Conservation (phyloP, 2,797 vertebrate genomes). For the Ateles fusciceps region DNA sequence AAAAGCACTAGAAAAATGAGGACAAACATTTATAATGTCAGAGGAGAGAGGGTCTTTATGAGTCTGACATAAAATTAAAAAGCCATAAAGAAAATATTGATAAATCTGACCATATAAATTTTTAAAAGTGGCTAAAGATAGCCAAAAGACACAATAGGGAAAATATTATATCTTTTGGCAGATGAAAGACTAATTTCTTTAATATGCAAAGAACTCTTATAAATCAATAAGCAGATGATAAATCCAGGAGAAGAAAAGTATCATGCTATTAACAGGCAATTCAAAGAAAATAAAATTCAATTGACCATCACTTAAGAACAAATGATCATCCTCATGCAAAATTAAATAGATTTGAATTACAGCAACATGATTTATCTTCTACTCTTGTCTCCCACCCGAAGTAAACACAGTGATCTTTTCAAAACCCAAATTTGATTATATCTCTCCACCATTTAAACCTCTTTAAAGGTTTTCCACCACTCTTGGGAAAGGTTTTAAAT, state of each 20-base stretch:
- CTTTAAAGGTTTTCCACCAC: background rate
- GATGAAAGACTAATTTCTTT: background rate
- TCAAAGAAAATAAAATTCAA: background rate
- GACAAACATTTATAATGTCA: background rate
- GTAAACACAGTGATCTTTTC: background rate
- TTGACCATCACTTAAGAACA: background rate
- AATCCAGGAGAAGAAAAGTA: background rate
- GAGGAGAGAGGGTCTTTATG: background rate
- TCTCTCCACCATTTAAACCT: background rate
- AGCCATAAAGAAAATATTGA: background rate
- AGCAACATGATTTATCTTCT: background rate
- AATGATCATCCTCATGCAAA: background rate
- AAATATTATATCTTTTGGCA: background rate
- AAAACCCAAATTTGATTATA: background rate
- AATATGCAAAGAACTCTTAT: background rate
- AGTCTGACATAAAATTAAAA: background rate
- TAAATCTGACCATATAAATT: background rate
- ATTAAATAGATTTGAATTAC: background rate
- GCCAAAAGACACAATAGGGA: background rate
- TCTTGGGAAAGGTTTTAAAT: background rate
- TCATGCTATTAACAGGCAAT: background rate
- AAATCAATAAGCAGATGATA: background rate
- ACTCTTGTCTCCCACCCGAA: background rate
- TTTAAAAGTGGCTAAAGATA: background rate
- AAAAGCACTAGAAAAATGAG: background rate